Evolutionary conservation across 2,888 invertebrate species (phyloP).

Genomic region (Phortica okadai): DNA sequence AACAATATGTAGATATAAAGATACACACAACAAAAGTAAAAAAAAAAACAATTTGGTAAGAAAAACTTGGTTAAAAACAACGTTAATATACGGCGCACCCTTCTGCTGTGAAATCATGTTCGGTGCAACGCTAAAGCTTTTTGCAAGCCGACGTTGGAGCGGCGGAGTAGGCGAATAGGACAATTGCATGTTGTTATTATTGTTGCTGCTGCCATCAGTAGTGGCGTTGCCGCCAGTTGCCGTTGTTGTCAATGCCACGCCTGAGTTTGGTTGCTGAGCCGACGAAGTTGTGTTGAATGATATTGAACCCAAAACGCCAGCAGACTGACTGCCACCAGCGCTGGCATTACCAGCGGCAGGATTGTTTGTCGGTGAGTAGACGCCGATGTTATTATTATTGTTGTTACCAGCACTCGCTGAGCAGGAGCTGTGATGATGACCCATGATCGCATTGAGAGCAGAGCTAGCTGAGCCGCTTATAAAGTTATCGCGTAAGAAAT

Average conservation of each 20-base stretch:
- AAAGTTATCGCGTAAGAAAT: constrained; percentile 70
- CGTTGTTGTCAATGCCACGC: constrained; percentile 46
- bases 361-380: constrained; percentile 63
- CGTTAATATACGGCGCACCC: constrained; percentile 68
- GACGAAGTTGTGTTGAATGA: constrained; percentile 64
- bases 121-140: constrained; percentile 93
- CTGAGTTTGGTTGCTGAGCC: constrained; percentile 39
- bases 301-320: constrained; percentile 69
- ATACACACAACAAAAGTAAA: not conserved
- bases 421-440: constrained; percentile 58
- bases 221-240: constrained; percentile 34
- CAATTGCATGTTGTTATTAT: constrained; percentile 64
- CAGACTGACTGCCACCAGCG: constrained; percentile 77
- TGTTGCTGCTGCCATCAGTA: not conserved
- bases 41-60: constrained; percentile 23
- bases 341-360: constrained; percentile 76
- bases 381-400: constrained; percentile 42
- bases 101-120: constrained; percentile 77
- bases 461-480: constrained; percentile 74
- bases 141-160: constrained; percentile 90
- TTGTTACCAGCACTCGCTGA: constrained; percentile 48
- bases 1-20: not conserved
- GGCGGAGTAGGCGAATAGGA: constrained; percentile 88
- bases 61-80: constrained; percentile 24
- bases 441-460: constrained; percentile 73